phyloP scores from a whole-genome alignment of 2,888 invertebrate species.

The Perdita meconis region DNA sequence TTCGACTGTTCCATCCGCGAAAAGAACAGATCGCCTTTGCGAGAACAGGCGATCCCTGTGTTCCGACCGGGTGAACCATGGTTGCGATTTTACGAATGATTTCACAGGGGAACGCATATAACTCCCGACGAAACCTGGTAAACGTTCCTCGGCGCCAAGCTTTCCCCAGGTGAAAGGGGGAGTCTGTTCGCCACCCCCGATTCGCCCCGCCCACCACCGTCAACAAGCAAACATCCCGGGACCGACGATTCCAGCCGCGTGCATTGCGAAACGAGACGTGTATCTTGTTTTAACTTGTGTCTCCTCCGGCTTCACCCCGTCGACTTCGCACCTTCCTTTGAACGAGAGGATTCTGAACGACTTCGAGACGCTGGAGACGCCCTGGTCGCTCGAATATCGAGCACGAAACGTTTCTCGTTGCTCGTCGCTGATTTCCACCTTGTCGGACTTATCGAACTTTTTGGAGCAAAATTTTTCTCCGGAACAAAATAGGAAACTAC shows the following conservation, averaged over 20 bases:
- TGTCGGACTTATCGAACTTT: background rate
- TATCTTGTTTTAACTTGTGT: slow-evolving; percentile 66
- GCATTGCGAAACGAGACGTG: slow-evolving; percentile 63
- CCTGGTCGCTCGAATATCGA: background rate
- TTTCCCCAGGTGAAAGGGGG: slow-evolving; percentile 41
- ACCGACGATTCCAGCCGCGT: slow-evolving; percentile 46
- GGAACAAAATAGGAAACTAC: no score
- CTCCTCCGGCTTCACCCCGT: background rate
- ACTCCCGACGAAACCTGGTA: slow-evolving; percentile 63
- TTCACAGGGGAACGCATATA: slow-evolving; percentile 71
- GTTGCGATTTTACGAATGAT: slow-evolving; percentile 74
- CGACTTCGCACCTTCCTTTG: slow-evolving; percentile 36
- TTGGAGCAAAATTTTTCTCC: no score
- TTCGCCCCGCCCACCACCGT: slow-evolving; percentile 18
- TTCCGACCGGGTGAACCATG: slow-evolving; percentile 6
- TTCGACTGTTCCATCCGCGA: no score
- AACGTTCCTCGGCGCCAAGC: slow-evolving; percentile 47
- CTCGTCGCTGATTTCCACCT: background rate
- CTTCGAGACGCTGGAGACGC: background rate
- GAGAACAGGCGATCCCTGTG: slow-evolving; percentile 1
- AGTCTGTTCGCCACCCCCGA: slow-evolving; percentile 31
- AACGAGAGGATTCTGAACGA: slow-evolving; percentile 3
- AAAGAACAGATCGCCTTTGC: slow-evolving; percentile 13
- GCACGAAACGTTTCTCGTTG: background rate
- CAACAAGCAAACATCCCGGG: slow-evolving; percentile 43